Evolutionary conservation across 1,140 invertebrate genomes (phyloP).

Genomic region (Trachymyrmex cornetzi): DNA sequence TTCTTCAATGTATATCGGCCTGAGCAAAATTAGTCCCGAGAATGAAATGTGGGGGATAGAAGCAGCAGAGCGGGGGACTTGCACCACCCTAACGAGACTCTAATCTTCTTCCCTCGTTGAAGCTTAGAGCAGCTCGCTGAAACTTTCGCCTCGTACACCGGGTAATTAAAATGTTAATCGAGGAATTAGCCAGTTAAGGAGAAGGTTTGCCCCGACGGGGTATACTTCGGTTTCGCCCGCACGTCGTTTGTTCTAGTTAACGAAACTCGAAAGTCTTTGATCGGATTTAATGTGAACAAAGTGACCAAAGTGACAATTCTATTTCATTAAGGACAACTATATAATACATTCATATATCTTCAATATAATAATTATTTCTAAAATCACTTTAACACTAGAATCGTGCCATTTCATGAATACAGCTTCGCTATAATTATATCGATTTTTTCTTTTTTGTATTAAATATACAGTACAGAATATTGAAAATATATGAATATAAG

Average conservation of each 20-base stretch:
- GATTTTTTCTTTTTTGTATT: too few relatives aligned
- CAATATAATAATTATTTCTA: constrained; percentile 10
- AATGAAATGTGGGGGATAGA: constrained; percentile 66
- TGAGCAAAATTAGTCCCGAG: constrained; percentile 58
- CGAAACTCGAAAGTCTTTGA: constrained; percentile 32
- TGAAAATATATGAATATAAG: too few relatives aligned
- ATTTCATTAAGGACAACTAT: neutral
- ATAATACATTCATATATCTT: neutral
- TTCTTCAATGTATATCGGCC: constrained; percentile 57
- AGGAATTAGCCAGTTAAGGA: constrained; percentile 66
- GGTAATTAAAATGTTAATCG: constrained; percentile 75
- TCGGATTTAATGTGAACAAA: constrained; percentile 32
- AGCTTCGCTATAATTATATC: too few relatives aligned
- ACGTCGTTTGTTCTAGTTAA: constrained; percentile 58
- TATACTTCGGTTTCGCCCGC: constrained; percentile 46
- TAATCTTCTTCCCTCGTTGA: constrained; percentile 73
- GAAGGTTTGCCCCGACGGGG: neutral
- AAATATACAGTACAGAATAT: too few relatives aligned
- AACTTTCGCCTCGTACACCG: constrained; percentile 56
- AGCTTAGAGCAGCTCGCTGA: constrained; percentile 47
- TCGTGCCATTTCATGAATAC: too few relatives aligned
- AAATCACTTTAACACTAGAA: neutral
- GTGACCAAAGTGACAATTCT: neutral
- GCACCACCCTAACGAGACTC: constrained; percentile 67
- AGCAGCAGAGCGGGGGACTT: neutral